Base-by-base conservation (phyloP, 92 coral and sea anemone genomes). In the Isaurus tuberculatus region DNA sequence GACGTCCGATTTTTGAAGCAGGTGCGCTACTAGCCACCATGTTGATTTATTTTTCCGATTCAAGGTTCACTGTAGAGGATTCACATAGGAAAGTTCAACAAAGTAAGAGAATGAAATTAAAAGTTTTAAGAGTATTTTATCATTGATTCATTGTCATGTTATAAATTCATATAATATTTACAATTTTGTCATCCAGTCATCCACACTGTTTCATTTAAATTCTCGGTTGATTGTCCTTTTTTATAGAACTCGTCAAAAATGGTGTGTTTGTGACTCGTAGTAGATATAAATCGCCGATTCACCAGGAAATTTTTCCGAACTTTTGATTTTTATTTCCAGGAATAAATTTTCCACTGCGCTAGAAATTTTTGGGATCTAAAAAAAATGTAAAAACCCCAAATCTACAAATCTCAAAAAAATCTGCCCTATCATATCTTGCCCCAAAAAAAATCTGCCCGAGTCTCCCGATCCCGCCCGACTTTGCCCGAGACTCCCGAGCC, bases 241-340 rank as follows among this genome's bases (percentile, higher is more conserved):
- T 33, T n/a, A 75, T 43, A 75, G 81, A 75, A 75, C 81, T 49
- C 20, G 64, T 73, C 86, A 58, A 83, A 65, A 37, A 83, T 69
- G 86, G 75, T 83, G 29, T 31, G 25, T 53, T 72, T 46, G 81
- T 84, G 80, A 83, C 36, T 49, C 78, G n/a, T n/a, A n/a, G n/a
- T n/a, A n/a, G n/a, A n/a, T n/a, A n/a, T n/a, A n/a, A n/a, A n/a
- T n/a, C n/a, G n/a, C n/a, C n/a, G n/a, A n/a, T n/a, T n/a, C n/a
- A n/a, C n/a, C n/a, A n/a, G n/a, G n/a, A n/a, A n/a, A n/a, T n/a
- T n/a, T n/a, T n/a, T n/a, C n/a, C n/a, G n/a, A n/a, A n/a, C n/a
- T n/a, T n/a, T n/a, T n/a, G n/a, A n/a, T n/a, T n/a, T n/a, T n/a
- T n/a, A n/a, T n/a, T n/a, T n/a, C n/a, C n/a, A n/a, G n/a, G n/a